Base-by-base conservation (phyloP, 2,113 vertebrate genomes). In the Hippocampus zosterae region DNA sequence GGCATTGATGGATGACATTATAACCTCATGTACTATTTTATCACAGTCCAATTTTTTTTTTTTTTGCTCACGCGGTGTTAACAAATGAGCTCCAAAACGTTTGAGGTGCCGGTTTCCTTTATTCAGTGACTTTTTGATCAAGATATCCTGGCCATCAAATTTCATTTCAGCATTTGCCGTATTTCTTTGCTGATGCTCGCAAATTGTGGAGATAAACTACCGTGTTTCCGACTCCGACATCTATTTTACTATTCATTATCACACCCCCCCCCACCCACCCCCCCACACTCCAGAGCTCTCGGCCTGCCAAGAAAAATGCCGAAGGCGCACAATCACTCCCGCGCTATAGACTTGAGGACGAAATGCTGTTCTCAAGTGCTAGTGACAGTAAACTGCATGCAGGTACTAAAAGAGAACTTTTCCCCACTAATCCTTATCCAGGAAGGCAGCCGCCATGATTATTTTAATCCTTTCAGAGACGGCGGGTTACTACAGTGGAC, bases 231-330 rank as follows among this genome's bases (percentile, higher is more conserved):
- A 71, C 77, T 69, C 53, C 72, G 71, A 67, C 74, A 74, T 79
- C 71, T 10, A 52, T 80, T 86, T 82, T 84, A 67, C 75, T 68
- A 79, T 83, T 83, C 77, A 69, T 75, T 69, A 75, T 85, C 84
- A 83, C 81, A 73, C 72, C 0, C 76, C 25, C 1, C 25, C 75
- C 67, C 65, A 3, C 29, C 29, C 29, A 33, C 0, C 25, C 25
- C 25, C 29, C 29, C 29, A 4, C 29, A 33, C 29, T 29, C 25
- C 29, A 65, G 81, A 19, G 72, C 72, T 69, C 65, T 56, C 27
- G 29, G 23, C 25, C 80, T 83, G 75, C 81, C 78, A 75, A 76
- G 71, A 80, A 73, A 80, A 64, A 69, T 81, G 61, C 33, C 15
- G 16, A 62, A 75, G 63, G 64, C 66, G 57, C 63, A 77, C 42